Percentiles rank a stretch among this genome's conserved stretches.
Conservation (phyloP, 1,140 invertebrate species). For the Antheraea pernyi region DNA sequence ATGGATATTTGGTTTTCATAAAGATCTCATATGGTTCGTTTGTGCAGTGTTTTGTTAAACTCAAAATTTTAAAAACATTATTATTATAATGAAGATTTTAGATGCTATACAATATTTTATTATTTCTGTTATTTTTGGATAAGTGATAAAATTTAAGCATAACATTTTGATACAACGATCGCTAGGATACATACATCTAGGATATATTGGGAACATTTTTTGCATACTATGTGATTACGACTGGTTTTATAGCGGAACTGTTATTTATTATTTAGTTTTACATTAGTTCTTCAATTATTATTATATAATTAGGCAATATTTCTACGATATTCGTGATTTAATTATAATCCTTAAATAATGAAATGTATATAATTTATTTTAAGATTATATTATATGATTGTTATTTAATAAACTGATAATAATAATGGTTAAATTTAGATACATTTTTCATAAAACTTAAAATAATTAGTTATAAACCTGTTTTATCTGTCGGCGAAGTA, state of each 20-base stretch:
- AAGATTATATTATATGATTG: conserved; percentile 14
- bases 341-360: conserved; percentile 13
- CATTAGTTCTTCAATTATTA: conserved; percentile 28
- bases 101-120: conserved; percentile 17
- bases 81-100: conserved; percentile 52
- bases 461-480: neutral
- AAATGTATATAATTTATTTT: conserved; percentile 29
- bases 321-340: conserved; percentile 25
- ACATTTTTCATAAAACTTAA: neutral
- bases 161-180: neutral
- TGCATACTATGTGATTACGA: neutral
- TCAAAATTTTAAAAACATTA: conserved; percentile 68
- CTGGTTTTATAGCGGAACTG: conserved; percentile 38
- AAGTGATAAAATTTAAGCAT: neutral
- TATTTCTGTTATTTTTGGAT: conserved; percentile 2
- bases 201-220: neutral
- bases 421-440: neutral
- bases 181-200: neutral
- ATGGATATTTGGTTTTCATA: conserved; percentile 74
- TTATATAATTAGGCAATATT: conserved; percentile 35
- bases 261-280: conserved; percentile 74
- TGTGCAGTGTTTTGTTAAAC: conserved; percentile 77
- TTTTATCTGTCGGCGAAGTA: neutral
- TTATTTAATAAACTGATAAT: neutral
- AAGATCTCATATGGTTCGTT: conserved; percentile 78